phyloP scores from a whole-genome alignment of 2,888 invertebrate species.

The Calliscelio sp. region DNA sequence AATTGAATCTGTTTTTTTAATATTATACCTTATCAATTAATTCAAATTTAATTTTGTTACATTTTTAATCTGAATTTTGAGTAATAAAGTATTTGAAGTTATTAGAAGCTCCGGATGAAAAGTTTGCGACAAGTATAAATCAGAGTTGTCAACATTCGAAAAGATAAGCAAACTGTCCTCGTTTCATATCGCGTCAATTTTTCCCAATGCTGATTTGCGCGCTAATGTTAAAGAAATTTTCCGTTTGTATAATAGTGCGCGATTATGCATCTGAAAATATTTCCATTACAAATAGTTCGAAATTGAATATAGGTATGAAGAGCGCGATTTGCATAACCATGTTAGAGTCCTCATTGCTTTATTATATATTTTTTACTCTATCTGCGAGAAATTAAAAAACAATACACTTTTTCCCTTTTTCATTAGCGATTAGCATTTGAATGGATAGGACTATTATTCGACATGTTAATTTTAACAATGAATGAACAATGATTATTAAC shows the following conservation, averaged over 20 bases:
- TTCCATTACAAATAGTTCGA: constrained; percentile 68
- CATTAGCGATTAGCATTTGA: constrained; percentile 65
- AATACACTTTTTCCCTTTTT: constrained; percentile 56
- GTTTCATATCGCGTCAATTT: constrained; percentile 68
- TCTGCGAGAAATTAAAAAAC: constrained; percentile 56
- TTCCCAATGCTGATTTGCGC: constrained; percentile 63
- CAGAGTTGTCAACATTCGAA: constrained; percentile 54
- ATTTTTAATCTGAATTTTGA: no score
- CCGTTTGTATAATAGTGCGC: constrained; percentile 62
- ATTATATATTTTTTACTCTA: constrained; percentile 56
- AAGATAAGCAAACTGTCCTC: constrained; percentile 71
- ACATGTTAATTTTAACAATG: constrained; percentile 60
- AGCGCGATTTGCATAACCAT: constrained; percentile 54
- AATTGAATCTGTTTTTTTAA: no score
- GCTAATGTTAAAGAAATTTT: constrained; percentile 71
- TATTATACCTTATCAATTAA: no score
- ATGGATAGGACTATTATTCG: constrained; percentile 60
- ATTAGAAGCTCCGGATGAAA: constrained; percentile 7
- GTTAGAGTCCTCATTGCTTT: constrained; percentile 46
- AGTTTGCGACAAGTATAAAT: constrained; percentile 61
- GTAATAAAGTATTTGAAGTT: no score
- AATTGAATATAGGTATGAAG: constrained; percentile 41
- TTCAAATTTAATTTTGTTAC: no score
- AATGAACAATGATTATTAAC: constrained; percentile 70
- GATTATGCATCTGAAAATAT: constrained; percentile 66